These are phyloP conservation scores for Mongoloraphidia duomilia DNA, from an alignment of 2,888 invertebrate species.

Conservation along the genomic window DNA sequence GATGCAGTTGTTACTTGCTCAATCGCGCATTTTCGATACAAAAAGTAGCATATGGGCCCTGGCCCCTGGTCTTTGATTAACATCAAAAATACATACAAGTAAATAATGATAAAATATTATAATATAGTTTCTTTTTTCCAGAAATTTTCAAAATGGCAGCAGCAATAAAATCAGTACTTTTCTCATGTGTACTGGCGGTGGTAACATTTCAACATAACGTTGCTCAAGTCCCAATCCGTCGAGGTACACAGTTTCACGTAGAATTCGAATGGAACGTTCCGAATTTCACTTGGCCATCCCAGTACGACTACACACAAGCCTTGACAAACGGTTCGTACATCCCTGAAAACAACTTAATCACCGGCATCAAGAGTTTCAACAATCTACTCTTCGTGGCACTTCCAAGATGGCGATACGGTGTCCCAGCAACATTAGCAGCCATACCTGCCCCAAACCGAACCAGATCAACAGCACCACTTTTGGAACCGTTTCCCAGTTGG, in stretches of 20 bases:
- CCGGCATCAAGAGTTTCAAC: constrained; percentile 52
- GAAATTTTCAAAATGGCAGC: too few relatives aligned
- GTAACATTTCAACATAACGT: too few relatives aligned
- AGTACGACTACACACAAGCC: constrained; percentile 37
- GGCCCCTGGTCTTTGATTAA: too few relatives aligned
- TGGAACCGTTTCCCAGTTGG: constrained; percentile 61
- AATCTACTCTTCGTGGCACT: constrained; percentile 51
- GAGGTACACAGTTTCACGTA: constrained; percentile 41
- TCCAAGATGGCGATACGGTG: constrained; percentile 54
- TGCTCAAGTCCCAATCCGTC: too few relatives aligned
- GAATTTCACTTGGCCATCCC: constrained; percentile 52
- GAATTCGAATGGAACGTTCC: constrained; percentile 59
- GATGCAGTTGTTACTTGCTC: too few relatives aligned
- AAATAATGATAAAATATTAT: too few relatives aligned
- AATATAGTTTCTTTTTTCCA: too few relatives aligned
- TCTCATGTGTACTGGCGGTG: too few relatives aligned
- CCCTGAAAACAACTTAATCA: constrained; percentile 50
- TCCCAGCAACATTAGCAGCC: constrained; percentile 52
- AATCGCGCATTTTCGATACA: too few relatives aligned
- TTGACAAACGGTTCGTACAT: constrained; percentile 43
- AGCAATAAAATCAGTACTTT: too few relatives aligned
- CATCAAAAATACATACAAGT: too few relatives aligned
- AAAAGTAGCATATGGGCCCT: too few relatives aligned
- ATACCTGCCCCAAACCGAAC: constrained; percentile 33
- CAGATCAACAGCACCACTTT: constrained; percentile 37